phyloP scores from a whole-genome alignment of 1,140 invertebrate species.

The Phortica variegata region DNA sequence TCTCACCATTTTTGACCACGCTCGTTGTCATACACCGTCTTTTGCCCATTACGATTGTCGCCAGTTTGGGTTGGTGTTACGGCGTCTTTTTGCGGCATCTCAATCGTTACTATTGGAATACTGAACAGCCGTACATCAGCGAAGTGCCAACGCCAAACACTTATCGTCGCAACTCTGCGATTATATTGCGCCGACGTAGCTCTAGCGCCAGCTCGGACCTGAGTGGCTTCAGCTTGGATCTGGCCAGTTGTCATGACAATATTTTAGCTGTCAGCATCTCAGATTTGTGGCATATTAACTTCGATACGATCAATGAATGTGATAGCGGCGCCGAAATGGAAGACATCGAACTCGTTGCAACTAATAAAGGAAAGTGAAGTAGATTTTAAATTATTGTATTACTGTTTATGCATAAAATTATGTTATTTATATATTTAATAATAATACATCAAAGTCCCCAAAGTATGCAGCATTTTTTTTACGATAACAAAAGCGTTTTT shows the following conservation, averaged over 20 bases:
- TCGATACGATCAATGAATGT: slow-evolving; percentile 26
- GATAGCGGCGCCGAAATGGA: slow-evolving; percentile 17
- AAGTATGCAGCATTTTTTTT: too few species aligned
- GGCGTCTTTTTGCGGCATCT: slow-evolving; percentile 35
- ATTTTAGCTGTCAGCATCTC: slow-evolving; percentile 38
- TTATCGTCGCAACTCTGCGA: slow-evolving; percentile 37
- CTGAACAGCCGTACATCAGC: slow-evolving; percentile 30
- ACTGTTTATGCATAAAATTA: too few species aligned
- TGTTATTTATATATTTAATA: too few species aligned
- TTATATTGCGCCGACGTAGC: slow-evolving; percentile 30
- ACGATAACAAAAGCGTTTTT: too few species aligned
- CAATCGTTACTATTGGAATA: slow-evolving; percentile 46
- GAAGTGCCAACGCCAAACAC: slow-evolving; percentile 44
- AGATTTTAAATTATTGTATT: too few species aligned
- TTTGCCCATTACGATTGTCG: slow-evolving; percentile 40
- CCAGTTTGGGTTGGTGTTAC: slow-evolving; percentile 36
- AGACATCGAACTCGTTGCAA: background rate
- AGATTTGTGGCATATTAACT: slow-evolving; percentile 44
- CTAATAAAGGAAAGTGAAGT: too few species aligned
- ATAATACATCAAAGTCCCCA: too few species aligned
- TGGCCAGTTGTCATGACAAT: slow-evolving; percentile 29
- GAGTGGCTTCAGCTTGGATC: slow-evolving; percentile 28
- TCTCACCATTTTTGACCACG: slow-evolving; percentile 33
- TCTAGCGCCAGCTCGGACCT: slow-evolving; percentile 28
- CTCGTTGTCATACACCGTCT: slow-evolving; percentile 39